Base-by-base conservation (phyloP, 1,140 invertebrate genomes). In the Phocides pigmalion region DNA sequence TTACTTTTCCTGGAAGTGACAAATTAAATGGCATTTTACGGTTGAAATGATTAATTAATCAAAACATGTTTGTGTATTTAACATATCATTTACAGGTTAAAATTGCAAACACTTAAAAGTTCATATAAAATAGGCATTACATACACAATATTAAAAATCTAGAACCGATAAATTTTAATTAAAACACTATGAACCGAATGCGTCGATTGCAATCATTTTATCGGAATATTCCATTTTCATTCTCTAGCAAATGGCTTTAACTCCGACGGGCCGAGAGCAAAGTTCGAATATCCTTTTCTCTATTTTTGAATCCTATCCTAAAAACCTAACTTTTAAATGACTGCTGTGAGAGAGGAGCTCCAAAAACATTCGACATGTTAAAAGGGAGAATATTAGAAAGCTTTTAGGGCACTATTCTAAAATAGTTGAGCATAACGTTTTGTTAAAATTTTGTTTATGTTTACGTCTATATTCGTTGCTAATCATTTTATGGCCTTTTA, bases 121-220 rank as follows among this genome's bases (percentile, higher is more conserved):
- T 17, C 15, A 0, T 8, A 1, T 17, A 42, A 42, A 42, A 17
- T 17, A 15, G 25, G 5, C 5, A 28, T 28, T n/a, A n/a, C n/a
- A n/a, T n/a, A n/a, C n/a, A n/a, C 4, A 2, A 15, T 9, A 15
- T 17, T n/a, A 9, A 17, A 42, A 17, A 14, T 20, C 19, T 17
- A 20, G 17, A 44, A 51, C 16, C 62, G 25, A 73, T 76, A 72
- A 65, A 79, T 77, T 79, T 83, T 80, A 75, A 82, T 84, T 84
- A 80, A 37, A 63, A 63, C 39, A 67, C 79, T 77, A 76, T 68
- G 65, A 79, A 80, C 69, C 51, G 64, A 75, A 82, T 77, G 78
- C 76, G 74, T 83, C 72, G 70, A 76, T 82, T 79, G 62, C 64
- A 82, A 80, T 81, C 69, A 82, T 81, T 84, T 78, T 81, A 84